A percentile compares a stretch with the other conserved stretches of the same genome.
phyloP scores from a whole-genome alignment of 37 sponge, comb jelly and placozoan genomes.

The Haliclona indistincta region DNA sequence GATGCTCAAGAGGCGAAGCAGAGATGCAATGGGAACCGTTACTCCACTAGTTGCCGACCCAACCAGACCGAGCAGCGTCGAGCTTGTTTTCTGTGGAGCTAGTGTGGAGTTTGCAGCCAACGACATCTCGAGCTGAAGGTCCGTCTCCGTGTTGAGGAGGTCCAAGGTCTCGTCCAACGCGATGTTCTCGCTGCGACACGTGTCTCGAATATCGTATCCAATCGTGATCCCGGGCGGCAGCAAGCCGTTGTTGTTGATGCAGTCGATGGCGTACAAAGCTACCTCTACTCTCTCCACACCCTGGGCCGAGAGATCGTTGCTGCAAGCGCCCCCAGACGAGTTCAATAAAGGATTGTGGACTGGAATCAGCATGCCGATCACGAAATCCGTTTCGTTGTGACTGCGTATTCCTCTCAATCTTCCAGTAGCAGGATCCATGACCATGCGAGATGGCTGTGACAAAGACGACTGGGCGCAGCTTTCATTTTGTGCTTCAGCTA shows the following conservation, averaged over 20 bases:
- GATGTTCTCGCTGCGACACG: conserved; percentile 56
- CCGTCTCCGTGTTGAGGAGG: conserved; percentile 43
- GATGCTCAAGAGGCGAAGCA: conserved; percentile 63
- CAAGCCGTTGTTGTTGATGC: conserved; percentile 44
- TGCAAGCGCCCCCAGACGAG: neutral
- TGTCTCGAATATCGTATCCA: conserved; percentile 82
- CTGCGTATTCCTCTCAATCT: neutral
- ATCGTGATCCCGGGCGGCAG: conserved; percentile 47
- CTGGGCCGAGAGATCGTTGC: neutral
- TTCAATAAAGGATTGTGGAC: conserved; percentile 29
- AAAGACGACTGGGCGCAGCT: too few species aligned
- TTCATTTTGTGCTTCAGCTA: too few species aligned
- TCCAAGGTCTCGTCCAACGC: conserved; percentile 64
- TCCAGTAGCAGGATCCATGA: neutral
- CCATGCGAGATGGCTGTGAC: too few species aligned
- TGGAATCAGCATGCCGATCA: conserved; percentile 78
- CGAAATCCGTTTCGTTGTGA: conserved; percentile 33
- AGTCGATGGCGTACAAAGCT: conserved; percentile 68
- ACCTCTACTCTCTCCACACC: conserved; percentile 69
- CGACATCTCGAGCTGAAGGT: conserved; percentile 12
- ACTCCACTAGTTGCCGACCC: conserved; percentile 79
- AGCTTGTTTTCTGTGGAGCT: neutral
- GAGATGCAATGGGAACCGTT: conserved; percentile 57
- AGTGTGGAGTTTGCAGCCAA: neutral
- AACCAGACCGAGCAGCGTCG: conserved; percentile 41